Base-by-base conservation (phyloP, 2,888 invertebrate genomes). In the Ceraclea dissimilis region DNA sequence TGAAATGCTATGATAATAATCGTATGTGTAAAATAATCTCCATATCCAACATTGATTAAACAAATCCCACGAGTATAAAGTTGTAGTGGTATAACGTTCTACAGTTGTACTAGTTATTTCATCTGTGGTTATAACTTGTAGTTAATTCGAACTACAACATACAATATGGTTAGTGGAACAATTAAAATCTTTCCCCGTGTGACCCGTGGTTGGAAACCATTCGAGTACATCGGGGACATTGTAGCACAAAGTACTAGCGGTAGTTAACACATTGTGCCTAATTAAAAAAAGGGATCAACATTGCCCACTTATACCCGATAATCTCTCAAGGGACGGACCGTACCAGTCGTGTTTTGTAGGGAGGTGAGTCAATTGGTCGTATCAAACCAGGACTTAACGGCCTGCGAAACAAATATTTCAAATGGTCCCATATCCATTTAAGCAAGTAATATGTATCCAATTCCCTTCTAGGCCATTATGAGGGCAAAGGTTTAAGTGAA, bases 121-220 rank as follows among this genome's bases (percentile, higher is more conserved):
- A 39, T 39, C n/a, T 39, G 39, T 16, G 39, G 39, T 39, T 39
- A 39, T 39, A 39, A 39, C 39, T 39, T 39, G 8, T 16, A 39
- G 39, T 39, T 39, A 39, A 39, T 39, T 39, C 16, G 2, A 5
- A 2, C 8, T 13, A n/a, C 39, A 26, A 13, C 39, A 16, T 39
- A 39, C 39, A 39, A 39, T 39, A 39, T 39, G 39, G 39, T 39
- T 39, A 39, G 39, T 39, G 39, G 39, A 39, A 39, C 39, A 39
- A 39, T 39, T 39, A 39, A 39, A 39, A 39, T 39, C 39, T 39
- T 39, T 39, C 39, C 39, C 39, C 39, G 39, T 39, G 39, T 39
- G 39, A 39, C 39, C 39, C 16, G 39, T 39, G 39, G 39, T 39
- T 39, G 39, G 13, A 39, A 39, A 39, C 39, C 39, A 39, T 4